phyloP scores from a whole-genome alignment of 2,113 vertebrate genomes.

The Argyrosomus japonicus region DNA sequence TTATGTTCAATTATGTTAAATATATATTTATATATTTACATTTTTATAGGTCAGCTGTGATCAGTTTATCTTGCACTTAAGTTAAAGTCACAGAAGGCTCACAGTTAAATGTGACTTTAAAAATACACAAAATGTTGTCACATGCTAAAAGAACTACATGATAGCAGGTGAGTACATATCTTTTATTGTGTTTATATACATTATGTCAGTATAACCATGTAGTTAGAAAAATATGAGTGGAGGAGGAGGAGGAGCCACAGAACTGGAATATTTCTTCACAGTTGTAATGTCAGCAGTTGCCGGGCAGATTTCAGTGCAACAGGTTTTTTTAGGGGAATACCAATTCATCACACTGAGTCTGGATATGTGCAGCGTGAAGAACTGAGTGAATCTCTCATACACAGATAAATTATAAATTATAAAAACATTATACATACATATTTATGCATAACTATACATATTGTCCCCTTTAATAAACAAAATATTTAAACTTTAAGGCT shows the following conservation, averaged over 20 bases:
- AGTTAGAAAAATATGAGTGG: not conserved
- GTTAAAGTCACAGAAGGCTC: not conserved
- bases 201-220: not conserved
- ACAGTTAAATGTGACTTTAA: too few species aligned
- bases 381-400: not conserved
- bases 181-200: not conserved
- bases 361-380: not conserved
- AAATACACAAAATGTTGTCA: not conserved
- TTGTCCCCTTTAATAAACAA: too few species aligned
- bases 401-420: not conserved
- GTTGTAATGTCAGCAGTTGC: constrained; percentile 23
- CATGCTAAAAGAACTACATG: not conserved
- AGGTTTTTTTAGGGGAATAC: constrained; percentile 27
- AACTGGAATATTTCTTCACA: not conserved
- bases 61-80: not conserved
- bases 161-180: not conserved
- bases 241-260: not conserved
- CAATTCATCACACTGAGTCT: not conserved
- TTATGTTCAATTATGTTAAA: too few species aligned
- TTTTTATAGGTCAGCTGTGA: not conserved
- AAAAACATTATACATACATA: not conserved
- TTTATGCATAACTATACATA: too few species aligned
- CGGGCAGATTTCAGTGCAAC: constrained; percentile 33
- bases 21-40: too few species aligned
- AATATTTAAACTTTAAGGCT: too few species aligned